Conservation (phyloP, 2,888 invertebrate species). For the Phortica magna region DNA sequence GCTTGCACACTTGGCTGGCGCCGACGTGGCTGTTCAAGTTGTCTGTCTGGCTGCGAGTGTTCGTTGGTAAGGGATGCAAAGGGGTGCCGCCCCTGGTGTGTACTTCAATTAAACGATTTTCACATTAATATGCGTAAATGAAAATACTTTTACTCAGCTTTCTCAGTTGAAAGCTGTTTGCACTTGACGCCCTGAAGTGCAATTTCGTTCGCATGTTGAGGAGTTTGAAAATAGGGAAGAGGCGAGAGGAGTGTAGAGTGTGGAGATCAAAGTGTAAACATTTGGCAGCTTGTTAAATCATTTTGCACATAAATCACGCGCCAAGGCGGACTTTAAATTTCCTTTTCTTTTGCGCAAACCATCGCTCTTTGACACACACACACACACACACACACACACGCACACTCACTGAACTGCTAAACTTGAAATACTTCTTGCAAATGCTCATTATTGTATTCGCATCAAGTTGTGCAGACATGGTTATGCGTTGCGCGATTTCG, state of each 20-base stretch:
- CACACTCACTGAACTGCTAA: too few relatives aligned
- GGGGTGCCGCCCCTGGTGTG: slow-evolving; percentile 4
- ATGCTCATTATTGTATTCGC: slow-evolving; percentile 20
- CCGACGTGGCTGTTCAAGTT: slow-evolving; percentile 8
- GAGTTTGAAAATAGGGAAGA: too few relatives aligned
- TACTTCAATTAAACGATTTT: slow-evolving; percentile 39
- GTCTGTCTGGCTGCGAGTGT: background rate
- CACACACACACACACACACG: too few relatives aligned
- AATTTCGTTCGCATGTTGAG: background rate
- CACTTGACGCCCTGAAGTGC: slow-evolving; percentile 15
- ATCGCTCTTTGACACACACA: too few relatives aligned
- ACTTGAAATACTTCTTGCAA: too few relatives aligned
- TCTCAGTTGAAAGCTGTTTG: slow-evolving; percentile 1
- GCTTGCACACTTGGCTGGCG: slow-evolving; percentile 11
- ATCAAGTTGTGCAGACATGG: background rate
- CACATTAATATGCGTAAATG: slow-evolving; percentile 58
- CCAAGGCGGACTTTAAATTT: background rate
- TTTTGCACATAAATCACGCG: slow-evolving; percentile 29
- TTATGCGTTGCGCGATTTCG: background rate
- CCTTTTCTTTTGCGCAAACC: too few relatives aligned
- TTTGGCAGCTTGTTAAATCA: slow-evolving; percentile 15
- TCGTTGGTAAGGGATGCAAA: background rate
- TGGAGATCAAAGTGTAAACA: slow-evolving; percentile 3
- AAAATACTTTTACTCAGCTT: slow-evolving; percentile 36
- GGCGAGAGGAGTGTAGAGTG: too few relatives aligned